A percentile compares a stretch with the other conserved stretches of the same genome.
These are phyloP conservation scores for Cylindroiulus punctatus DNA, from an alignment of 2,888 invertebrate species.

Conservation along the genomic window DNA sequence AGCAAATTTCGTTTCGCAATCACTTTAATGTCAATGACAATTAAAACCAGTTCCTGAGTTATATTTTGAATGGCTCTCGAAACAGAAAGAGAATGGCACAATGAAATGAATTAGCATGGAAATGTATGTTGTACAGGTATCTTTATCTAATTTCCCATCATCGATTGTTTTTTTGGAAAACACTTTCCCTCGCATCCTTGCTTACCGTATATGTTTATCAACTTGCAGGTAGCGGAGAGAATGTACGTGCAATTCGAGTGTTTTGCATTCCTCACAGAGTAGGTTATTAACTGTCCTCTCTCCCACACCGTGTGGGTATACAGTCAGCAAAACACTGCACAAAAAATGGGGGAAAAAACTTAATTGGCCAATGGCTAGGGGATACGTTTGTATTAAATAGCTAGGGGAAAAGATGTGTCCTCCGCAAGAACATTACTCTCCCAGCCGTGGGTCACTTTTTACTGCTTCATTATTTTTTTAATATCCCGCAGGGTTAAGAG, in stretches of 20 bases:
- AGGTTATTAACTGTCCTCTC: not conserved
- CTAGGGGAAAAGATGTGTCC: not conserved
- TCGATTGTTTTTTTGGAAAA: not conserved
- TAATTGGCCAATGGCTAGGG: slow-evolving; percentile 7
- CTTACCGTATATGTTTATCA: not conserved
- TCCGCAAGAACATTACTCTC: slow-evolving; percentile 20
- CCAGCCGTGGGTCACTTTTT: slow-evolving; percentile 21
- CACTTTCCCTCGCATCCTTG: not conserved
- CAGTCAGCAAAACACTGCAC: not conserved
- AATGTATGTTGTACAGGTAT: not conserved
- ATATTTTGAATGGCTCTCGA: no score
- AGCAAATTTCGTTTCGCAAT: no score
- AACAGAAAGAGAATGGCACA: no score
- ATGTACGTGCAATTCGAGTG: not conserved
- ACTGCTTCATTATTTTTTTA: slow-evolving; percentile 27
- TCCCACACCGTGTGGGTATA: not conserved
- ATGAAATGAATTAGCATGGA: not conserved
- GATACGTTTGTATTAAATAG: slow-evolving; percentile 26
- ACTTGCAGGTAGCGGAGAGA: not conserved
- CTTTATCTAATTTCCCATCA: not conserved
- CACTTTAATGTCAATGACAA: no score
- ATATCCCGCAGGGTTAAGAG: slow-evolving; percentile 27
- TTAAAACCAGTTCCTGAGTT: no score
- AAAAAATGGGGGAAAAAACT: not conserved
- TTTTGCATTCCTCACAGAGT: not conserved